Conservation (phyloP, 2,888 invertebrate genomes). For the Melieria crassipennis region DNA sequence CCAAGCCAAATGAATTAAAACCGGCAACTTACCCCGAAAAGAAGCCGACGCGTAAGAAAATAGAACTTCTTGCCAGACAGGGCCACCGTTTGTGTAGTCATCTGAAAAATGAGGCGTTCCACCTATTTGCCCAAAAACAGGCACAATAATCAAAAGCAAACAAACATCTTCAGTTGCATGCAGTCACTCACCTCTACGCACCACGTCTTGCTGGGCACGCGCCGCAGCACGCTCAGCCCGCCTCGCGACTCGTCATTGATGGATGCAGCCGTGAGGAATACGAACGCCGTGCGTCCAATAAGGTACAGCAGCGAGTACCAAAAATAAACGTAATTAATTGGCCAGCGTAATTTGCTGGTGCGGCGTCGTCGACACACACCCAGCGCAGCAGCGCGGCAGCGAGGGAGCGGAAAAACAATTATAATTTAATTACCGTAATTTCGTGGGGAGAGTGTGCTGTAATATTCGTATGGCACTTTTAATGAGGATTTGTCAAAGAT, state of each 20-base stretch:
- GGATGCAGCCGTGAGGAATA: constrained; percentile 69
- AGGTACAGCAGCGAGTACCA: constrained; percentile 70
- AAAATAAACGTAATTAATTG: constrained; percentile 68
- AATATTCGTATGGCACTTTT: no score
- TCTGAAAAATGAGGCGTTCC: constrained; percentile 70
- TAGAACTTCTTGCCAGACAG: constrained; percentile 73
- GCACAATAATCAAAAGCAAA: no score
- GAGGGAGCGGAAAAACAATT: no score
- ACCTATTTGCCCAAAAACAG: constrained; percentile 61
- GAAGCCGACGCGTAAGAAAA: constrained; percentile 69
- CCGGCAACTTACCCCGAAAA: constrained; percentile 68
- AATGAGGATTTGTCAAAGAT: no score
- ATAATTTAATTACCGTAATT: no score
- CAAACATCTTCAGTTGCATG: no score
- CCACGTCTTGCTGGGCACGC: constrained; percentile 57
- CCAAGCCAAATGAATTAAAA: no score
- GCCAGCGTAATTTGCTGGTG: constrained; percentile 61
- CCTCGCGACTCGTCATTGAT: constrained; percentile 70
- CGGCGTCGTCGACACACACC: no score
- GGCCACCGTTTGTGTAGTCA: constrained; percentile 69
- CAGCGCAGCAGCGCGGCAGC: no score
- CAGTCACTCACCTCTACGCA: constrained; percentile 54
- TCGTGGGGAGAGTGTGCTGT: no score
- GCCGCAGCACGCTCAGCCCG: constrained; percentile 67
- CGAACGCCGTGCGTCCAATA: constrained; percentile 67